phyloP scores from a whole-genome alignment of 2,888 invertebrate species.

The Macaria liturata region DNA sequence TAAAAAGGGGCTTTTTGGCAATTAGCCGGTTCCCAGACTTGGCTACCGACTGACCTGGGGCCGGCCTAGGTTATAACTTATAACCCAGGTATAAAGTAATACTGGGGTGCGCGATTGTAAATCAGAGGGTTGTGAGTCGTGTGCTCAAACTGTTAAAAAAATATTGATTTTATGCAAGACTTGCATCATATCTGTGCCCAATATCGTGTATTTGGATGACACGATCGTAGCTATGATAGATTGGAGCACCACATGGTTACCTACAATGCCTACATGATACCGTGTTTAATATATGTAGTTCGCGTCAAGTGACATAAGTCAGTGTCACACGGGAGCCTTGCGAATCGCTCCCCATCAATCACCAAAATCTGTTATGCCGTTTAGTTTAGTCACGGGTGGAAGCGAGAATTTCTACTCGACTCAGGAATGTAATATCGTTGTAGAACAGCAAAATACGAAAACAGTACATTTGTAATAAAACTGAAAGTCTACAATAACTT shows the following conservation, averaged over 20 bases:
- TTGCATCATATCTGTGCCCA: conserved; percentile 37
- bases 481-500: too few relatives aligned
- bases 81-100: conserved; percentile 8
- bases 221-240: too few relatives aligned
- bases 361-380: conserved; percentile 18
- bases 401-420: background rate
- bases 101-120: conserved; percentile 9
- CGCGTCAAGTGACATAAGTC: conserved; percentile 10
- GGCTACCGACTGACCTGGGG: conserved; percentile 19
- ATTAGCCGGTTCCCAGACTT: conserved; percentile 15
- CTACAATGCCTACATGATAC: too few relatives aligned
- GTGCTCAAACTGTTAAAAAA: conserved; percentile 37
- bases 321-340: conserved; percentile 18
- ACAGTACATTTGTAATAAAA: too few relatives aligned
- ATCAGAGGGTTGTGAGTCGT: conserved; percentile 4
- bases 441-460: too few relatives aligned
- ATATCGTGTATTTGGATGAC: conserved; percentile 17
- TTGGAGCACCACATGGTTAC: too few relatives aligned
- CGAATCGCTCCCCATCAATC: conserved; percentile 24
- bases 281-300: too few relatives aligned
- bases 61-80: conserved; percentile 1
- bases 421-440: background rate
- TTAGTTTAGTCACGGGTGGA: conserved; percentile 3
- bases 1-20: conserved; percentile 19
- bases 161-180: conserved; percentile 51